Evolutionary conservation across 2,888 invertebrate species (phyloP).

Genomic region (Drepanosiphum platanoidis): DNA sequence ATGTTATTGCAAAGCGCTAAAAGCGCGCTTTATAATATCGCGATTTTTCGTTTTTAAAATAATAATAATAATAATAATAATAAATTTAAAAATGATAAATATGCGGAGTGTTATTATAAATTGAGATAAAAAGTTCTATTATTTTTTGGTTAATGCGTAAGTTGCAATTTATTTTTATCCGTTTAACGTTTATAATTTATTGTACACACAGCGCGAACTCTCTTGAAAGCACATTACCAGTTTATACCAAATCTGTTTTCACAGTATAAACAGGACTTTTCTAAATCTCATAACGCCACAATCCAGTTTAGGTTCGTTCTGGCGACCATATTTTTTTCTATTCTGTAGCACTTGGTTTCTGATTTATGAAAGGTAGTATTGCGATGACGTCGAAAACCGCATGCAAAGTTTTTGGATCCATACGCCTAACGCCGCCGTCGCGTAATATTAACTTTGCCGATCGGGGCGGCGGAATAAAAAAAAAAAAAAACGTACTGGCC

Average conservation of each 20-base stretch:
- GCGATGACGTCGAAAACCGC: slow-evolving; percentile 31
- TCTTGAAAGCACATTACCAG: slow-evolving; percentile 2
- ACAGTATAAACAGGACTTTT: slow-evolving; percentile 10
- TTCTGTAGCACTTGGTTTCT: slow-evolving; percentile 32
- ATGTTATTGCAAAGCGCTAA: too few relatives aligned
- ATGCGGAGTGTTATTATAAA: too few relatives aligned
- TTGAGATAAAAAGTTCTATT: not conserved
- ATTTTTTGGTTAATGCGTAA: not conserved
- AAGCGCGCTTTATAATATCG: too few relatives aligned
- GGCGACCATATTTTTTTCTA: slow-evolving; percentile 15
- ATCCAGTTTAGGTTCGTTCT: slow-evolving; percentile 17
- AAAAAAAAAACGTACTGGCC: too few relatives aligned
- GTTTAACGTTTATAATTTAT: not conserved
- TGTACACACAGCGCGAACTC: not conserved
- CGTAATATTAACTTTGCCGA: slow-evolving; percentile 21
- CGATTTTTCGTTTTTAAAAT: too few relatives aligned
- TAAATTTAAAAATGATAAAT: too few relatives aligned
- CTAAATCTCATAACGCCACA: not conserved
- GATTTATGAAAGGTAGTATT: slow-evolving; percentile 49
- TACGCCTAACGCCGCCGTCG: not conserved
- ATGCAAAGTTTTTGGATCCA: slow-evolving; percentile 32
- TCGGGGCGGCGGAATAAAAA: not conserved
- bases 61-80: too few relatives aligned
- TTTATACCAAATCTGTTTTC: slow-evolving; percentile 9
- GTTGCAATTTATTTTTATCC: not conserved